phyloP scores from a whole-genome alignment of 2,797 vertebrate species.

The Pseudocheirus occidentalis region DNA sequence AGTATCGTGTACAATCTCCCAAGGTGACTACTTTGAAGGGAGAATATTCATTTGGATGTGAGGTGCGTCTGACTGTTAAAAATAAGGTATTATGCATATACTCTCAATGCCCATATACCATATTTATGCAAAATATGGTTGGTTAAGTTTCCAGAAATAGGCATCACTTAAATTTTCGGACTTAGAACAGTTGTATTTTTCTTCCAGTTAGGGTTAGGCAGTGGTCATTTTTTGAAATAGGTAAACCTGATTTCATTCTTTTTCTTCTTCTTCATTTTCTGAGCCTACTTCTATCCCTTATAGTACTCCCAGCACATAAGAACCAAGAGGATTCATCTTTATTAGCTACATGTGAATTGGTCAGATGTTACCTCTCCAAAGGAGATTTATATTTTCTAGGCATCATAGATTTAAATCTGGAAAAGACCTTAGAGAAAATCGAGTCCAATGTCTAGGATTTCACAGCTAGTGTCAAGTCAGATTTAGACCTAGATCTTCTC shows the following conservation, averaged over 20 bases:
- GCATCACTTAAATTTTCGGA: background rate
- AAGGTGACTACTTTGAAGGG: background rate
- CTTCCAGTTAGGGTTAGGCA: background rate
- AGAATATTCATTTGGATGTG: background rate
- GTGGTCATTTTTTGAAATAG: background rate
- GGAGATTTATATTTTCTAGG: slow-evolving; percentile 16
- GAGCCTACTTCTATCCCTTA: background rate
- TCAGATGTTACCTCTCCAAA: background rate
- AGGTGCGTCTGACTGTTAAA: background rate
- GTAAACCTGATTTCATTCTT: background rate
- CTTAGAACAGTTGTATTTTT: background rate
- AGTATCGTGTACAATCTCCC: background rate
- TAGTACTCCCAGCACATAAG: background rate
- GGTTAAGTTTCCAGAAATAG: background rate
- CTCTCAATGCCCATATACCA: background rate
- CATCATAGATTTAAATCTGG: background rate
- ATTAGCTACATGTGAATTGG: background rate
- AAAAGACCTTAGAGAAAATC: background rate
- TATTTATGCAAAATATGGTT: background rate
- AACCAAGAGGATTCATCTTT: background rate
- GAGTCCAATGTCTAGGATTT: background rate
- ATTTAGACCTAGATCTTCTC: background rate
- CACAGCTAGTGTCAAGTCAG: background rate
- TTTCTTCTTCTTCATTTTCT: background rate
- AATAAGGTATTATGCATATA: background rate